Conservation (phyloP, 2,888 invertebrate species). For the Caenorhabditis sp. region DNA sequence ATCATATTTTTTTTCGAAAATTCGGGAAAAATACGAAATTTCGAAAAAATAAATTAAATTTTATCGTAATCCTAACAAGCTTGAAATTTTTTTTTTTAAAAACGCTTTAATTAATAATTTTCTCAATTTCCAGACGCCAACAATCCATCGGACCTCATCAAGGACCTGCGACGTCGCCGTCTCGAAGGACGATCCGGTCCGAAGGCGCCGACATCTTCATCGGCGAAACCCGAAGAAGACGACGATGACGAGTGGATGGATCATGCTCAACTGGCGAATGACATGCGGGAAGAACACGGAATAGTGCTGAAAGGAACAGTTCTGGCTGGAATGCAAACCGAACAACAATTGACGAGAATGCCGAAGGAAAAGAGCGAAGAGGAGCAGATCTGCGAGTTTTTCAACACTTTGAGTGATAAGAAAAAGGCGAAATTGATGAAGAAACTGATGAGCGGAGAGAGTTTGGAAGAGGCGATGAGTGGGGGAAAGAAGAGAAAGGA, state of each 20-base stretch:
- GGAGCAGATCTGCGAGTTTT: slow-evolving; percentile 71
- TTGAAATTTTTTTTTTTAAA: neutral
- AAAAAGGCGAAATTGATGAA: slow-evolving; percentile 76
- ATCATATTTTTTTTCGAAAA: too few species aligned
- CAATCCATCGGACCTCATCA: slow-evolving; percentile 81
- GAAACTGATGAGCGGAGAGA: slow-evolving; percentile 56
- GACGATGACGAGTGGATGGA: slow-evolving; percentile 75
- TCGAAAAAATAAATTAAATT: too few species aligned
- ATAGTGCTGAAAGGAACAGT: slow-evolving; percentile 69
- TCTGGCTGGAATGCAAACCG: slow-evolving; percentile 65
- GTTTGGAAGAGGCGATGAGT: slow-evolving; percentile 44
- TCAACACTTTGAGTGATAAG: slow-evolving; percentile 73
- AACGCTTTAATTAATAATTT: neutral
- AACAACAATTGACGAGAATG: slow-evolving; percentile 67
- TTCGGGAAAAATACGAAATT: too few species aligned
- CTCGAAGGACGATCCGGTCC: slow-evolving; percentile 37
- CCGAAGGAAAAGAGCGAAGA: slow-evolving; percentile 60
- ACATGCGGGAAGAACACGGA: slow-evolving; percentile 83
- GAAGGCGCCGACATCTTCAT: slow-evolving; percentile 21
- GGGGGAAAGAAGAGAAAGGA: slow-evolving; percentile 46
- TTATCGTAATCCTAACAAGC: too few species aligned
- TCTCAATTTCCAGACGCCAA: slow-evolving; percentile 76
- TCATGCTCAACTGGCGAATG: slow-evolving; percentile 73
- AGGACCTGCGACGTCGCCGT: slow-evolving; percentile 69
- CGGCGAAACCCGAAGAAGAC: slow-evolving; percentile 12